Evolutionary conservation across 2,113 vertebrate genomes (phyloP), one percentile per base, ranked within the genome.

Genomic region (Prolemur simus): DNA sequence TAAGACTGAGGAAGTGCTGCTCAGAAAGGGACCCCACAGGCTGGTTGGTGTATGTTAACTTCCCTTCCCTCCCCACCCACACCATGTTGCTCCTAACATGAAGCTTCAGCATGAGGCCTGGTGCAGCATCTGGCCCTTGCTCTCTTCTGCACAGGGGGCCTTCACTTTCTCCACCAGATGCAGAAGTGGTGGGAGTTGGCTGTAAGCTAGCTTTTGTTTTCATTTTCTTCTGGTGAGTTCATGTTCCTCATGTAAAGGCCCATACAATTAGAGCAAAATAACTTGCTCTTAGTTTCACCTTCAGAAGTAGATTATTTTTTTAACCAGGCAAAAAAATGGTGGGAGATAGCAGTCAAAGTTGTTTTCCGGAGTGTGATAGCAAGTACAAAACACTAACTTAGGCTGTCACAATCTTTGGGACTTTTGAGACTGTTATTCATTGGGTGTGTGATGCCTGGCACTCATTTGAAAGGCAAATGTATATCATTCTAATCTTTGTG

Each of bases 401-500:
- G 49, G 68, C 52, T 85, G 76, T 52, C 32, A 56, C 6, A 39
- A n/a, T 82, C 25, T 56, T 71, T 77, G 39, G 37, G 77, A 93
- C 64, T 47, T 68, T 47, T 14, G 63, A 63, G 47, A 83, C 77
- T 69, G 45, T 68, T 93, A n/a, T 12, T 76, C 66, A 29, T 15
- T 71, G 20, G 23, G 34, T 73, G 23, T 82, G 45, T 78, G 74
- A 96, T 95, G 68, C 78, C 93, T 97, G 84, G 45, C 45, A 8
- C 89, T 94, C 54, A 34, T 97, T 89, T 95, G 52, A 91, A 95
- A 96, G 68, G 73, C 60, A 83, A 87, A 78, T 82, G 74, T 86
- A 27, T 71, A 86, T 92, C 60, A 29, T 87, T 82, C 39, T 91
- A 83, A 94, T 87, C 64, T 95, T 23, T 81, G 49, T 74, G 49